Conservation (phyloP, 2,888 invertebrate genomes). For the Cabera pusaria region DNA sequence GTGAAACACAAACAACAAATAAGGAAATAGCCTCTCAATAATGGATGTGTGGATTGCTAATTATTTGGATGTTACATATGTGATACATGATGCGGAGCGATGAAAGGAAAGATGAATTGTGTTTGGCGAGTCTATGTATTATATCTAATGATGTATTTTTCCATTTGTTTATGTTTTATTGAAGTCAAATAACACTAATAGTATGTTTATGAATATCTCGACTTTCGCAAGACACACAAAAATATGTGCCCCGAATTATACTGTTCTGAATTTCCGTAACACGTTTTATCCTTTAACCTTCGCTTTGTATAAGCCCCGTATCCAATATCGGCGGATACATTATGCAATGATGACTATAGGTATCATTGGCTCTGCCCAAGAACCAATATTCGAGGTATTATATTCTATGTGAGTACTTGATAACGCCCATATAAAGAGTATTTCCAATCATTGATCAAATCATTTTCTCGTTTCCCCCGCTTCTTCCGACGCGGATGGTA, state of each 20-base stretch:
- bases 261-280: too few species aligned
- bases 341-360: conserved; percentile 2
- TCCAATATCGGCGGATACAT: conserved; percentile 9
- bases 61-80: conserved; percentile 15
- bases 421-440: conserved; percentile 33
- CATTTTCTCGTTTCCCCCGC: conserved; percentile 49
- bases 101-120: conserved; percentile 4
- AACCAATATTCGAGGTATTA: conserved; percentile 18
- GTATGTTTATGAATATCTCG: too few species aligned
- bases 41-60: conserved; percentile 16
- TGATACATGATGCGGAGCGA: conserved; percentile 5
- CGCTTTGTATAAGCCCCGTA: too few species aligned
- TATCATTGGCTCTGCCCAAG: conserved; percentile 15
- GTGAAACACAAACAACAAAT: conserved; percentile 13
- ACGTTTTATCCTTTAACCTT: too few species aligned
- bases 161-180: too few species aligned
- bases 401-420: conserved; percentile 26
- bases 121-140: not conserved
- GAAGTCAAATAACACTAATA: too few species aligned
- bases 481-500: conserved; percentile 41
- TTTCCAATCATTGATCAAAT: conserved; percentile 51
- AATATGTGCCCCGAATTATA: too few species aligned
- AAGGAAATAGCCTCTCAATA: conserved; percentile 16
- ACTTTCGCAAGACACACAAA: too few species aligned
- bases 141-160: too few species aligned